Evolutionary conservation across 2,888 invertebrate species (phyloP).

Genomic region (Octonoba sinensis): DNA sequence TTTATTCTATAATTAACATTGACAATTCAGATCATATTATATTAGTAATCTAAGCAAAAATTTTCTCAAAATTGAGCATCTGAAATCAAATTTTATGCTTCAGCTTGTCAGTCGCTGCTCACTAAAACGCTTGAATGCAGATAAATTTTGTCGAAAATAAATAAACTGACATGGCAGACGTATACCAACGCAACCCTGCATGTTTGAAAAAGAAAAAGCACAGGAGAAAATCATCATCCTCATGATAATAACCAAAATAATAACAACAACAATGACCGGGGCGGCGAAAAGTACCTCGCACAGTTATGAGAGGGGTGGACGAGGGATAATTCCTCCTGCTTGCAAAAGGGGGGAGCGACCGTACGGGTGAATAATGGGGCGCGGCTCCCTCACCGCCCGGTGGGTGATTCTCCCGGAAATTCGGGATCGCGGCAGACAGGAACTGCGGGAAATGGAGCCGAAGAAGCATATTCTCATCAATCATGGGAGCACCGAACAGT

Average conservation of each 20-base stretch:
- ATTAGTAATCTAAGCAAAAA: too few relatives aligned
- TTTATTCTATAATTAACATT: too few relatives aligned
- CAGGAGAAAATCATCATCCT: slow-evolving; percentile 25
- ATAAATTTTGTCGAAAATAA: too few relatives aligned
- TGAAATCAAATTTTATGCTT: too few relatives aligned
- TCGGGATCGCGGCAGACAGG: slow-evolving; percentile 65
- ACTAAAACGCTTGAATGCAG: too few relatives aligned
- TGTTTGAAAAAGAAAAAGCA: slow-evolving; percentile 6
- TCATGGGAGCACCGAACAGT: slow-evolving; percentile 41
- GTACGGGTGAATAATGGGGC: slow-evolving; percentile 55
- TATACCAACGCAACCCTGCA: too few relatives aligned
- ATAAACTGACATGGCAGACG: too few relatives aligned
- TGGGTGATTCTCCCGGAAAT: slow-evolving; percentile 64
- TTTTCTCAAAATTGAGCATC: too few relatives aligned
- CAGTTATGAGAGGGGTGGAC: slow-evolving; percentile 1
- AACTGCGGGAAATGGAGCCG: slow-evolving; percentile 66
- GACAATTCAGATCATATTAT: too few relatives aligned
- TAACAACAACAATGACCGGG: slow-evolving; percentile 32
- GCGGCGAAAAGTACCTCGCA: background rate
- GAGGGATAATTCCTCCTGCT: background rate
- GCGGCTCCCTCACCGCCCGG: slow-evolving; percentile 48
- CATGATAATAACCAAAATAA: slow-evolving; percentile 31
- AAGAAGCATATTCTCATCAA: slow-evolving; percentile 66
- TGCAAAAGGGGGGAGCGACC: background rate
- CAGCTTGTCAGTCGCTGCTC: too few relatives aligned